Percentiles rank a stretch among this genome's conserved stretches.
phyloP scores from a whole-genome alignment of 2,888 invertebrate genomes.

The Caenorhabditis plicata region DNA sequence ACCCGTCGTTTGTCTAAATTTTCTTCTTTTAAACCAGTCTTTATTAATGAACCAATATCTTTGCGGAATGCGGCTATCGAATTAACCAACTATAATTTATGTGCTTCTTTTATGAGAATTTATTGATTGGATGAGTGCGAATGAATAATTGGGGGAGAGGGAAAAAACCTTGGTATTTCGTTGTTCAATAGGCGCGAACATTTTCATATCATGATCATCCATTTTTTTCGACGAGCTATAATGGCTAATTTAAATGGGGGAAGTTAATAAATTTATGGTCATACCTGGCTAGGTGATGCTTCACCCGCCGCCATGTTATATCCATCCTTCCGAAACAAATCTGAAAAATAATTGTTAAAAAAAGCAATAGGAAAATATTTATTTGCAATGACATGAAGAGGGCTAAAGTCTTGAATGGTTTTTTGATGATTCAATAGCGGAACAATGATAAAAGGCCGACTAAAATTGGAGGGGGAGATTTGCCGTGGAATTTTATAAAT shows the following conservation, averaged over 20 bases:
- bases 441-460: too few relatives aligned
- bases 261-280: too few relatives aligned
- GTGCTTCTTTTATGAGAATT: not conserved
- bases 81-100: not conserved
- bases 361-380: not conserved
- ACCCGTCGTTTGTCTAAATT: conserved; percentile 47
- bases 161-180: conserved; percentile 26
- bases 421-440: too few relatives aligned
- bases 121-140: not conserved
- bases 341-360: conserved; percentile 5
- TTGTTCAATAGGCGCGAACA: conserved; percentile 12
- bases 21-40: conserved; percentile 45
- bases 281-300: conserved; percentile 16
- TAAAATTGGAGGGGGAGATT: conserved; percentile 25
- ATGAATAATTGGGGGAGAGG: not conserved
- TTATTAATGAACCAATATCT: conserved; percentile 32
- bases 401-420: conserved; percentile 1
- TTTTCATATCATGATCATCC: conserved; percentile 25
- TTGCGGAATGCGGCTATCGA: conserved; percentile 27
- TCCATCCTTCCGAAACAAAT: conserved; percentile 27
- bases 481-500: too few relatives aligned
- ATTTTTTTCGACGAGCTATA: not conserved
- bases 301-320: conserved; percentile 11
- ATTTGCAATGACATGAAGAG: not conserved
- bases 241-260: not conserved